Evolutionary conservation across 2,797 vertebrate genomes (phyloP).

Genomic region (Enteromius afrohamiltoni): DNA sequence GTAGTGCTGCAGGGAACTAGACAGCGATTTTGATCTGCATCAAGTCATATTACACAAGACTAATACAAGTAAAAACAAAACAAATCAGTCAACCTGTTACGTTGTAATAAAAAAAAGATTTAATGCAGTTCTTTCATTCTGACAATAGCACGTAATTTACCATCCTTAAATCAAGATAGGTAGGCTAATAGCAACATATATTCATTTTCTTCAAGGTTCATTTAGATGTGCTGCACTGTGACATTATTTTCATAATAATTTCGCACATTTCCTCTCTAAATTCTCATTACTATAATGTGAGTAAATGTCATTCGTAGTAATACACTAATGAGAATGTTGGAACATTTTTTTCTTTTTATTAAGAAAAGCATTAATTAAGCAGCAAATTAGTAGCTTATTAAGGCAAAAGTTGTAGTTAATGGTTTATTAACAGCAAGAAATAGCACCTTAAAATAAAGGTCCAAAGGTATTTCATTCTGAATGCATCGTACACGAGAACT

Average conservation of each 20-base stretch:
- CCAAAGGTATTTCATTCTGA: background rate
- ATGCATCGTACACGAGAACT: slow-evolving; percentile 1
- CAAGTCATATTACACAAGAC: slow-evolving; percentile 17
- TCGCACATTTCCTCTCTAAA: background rate
- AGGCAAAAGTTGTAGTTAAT: background rate
- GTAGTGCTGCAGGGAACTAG: background rate
- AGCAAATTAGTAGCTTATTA: background rate
- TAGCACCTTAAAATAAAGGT: background rate
- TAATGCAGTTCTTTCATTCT: background rate
- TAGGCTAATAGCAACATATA: background rate
- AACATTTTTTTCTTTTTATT: background rate
- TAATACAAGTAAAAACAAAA: background rate
- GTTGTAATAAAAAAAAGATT: background rate
- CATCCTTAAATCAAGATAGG: background rate
- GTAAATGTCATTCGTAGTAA: background rate
- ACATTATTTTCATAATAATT: slow-evolving; percentile 2
- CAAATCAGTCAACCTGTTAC: background rate
- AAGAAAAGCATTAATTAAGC: background rate
- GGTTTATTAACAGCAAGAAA: background rate
- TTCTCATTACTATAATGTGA: slow-evolving; percentile 4
- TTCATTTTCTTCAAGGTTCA: background rate
- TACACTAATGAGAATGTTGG: background rate
- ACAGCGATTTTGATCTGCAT: background rate
- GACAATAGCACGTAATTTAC: background rate
- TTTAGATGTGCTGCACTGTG: background rate